A percentile compares a stretch with the other conserved stretches of the same genome.
Conservation (phyloP, 2,888 invertebrate species). For the Galerucella pusilla region DNA sequence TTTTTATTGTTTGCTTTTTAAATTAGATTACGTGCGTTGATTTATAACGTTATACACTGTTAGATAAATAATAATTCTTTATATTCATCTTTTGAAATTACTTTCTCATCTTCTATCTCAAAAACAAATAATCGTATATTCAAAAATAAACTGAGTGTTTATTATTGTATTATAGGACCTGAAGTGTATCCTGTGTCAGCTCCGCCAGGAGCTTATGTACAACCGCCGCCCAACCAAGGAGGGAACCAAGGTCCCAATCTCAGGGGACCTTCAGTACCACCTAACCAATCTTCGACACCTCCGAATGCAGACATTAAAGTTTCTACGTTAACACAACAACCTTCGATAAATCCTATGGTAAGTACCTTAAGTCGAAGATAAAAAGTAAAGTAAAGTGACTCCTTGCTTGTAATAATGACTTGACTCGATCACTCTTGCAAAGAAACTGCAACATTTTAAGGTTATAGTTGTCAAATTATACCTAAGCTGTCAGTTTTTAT, state of each 20-base stretch:
- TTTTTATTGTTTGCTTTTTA: too few relatives aligned
- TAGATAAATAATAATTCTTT: too few relatives aligned
- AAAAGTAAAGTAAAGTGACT: not conserved
- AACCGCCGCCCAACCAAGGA: constrained; percentile 59
- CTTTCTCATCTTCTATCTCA: too few relatives aligned
- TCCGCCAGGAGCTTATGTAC: constrained; percentile 53
- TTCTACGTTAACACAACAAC: constrained; percentile 56
- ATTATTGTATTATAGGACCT: constrained; percentile 53
- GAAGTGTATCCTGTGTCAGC: constrained; percentile 58
- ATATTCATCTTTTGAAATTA: too few relatives aligned
- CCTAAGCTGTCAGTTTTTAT: too few relatives aligned
- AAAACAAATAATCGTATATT: too few relatives aligned
- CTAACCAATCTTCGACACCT: constrained; percentile 64
- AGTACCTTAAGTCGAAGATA: constrained; percentile 42
- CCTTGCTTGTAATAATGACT: too few relatives aligned
- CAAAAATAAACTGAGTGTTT: not conserved
- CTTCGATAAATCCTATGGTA: constrained; percentile 58
- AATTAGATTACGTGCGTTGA: too few relatives aligned
- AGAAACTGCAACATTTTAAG: too few relatives aligned
- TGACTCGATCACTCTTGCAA: too few relatives aligned
- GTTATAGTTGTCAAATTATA: too few relatives aligned
- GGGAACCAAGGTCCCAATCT: constrained; percentile 61
- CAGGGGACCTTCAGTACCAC: constrained; percentile 62
- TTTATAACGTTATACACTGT: too few relatives aligned
- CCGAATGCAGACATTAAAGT: constrained; percentile 62